Conservation (phyloP, 2,888 invertebrate genomes). For the Euphydryas editha region DNA sequence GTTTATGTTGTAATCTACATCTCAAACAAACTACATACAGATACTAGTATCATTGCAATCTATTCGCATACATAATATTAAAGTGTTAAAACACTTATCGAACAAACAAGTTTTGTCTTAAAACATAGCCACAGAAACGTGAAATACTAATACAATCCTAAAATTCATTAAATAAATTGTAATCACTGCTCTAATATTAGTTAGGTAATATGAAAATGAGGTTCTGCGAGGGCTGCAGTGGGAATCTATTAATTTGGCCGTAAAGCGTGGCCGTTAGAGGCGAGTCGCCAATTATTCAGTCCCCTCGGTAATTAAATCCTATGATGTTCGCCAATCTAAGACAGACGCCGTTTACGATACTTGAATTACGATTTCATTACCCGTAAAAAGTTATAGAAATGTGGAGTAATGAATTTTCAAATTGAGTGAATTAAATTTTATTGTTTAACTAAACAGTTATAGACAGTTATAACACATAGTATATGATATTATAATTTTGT, state of each 20-base stretch:
- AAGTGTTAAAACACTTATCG: too few species aligned
- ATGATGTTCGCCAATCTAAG: constrained; percentile 78
- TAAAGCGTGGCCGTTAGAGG: constrained; percentile 73
- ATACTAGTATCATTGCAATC: too few species aligned
- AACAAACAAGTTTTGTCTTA: too few species aligned
- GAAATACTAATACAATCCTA: not conserved
- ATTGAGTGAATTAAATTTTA: constrained; percentile 32
- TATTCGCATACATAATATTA: too few species aligned
- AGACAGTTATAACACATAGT: not conserved
- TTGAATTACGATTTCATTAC: constrained; percentile 75
- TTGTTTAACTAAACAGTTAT: constrained; percentile 25
- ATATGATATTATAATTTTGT: not conserved
- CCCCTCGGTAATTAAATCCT: constrained; percentile 80
- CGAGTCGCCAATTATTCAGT: constrained; percentile 78
- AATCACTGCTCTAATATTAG: constrained; percentile 1
- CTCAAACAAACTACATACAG: too few species aligned
- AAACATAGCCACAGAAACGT: not conserved
- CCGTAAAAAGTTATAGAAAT: constrained; percentile 60
- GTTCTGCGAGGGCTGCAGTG: constrained; percentile 62
- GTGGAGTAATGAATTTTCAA: constrained; percentile 41
- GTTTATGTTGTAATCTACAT: too few species aligned
- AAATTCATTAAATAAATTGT: not conserved
- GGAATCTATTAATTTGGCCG: constrained; percentile 79
- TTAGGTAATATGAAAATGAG: constrained; percentile 63
- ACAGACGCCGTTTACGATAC: constrained; percentile 77